Evolutionary conservation across 2,113 vertebrate species (phyloP).

Genomic region (Carassius gibelio): DNA sequence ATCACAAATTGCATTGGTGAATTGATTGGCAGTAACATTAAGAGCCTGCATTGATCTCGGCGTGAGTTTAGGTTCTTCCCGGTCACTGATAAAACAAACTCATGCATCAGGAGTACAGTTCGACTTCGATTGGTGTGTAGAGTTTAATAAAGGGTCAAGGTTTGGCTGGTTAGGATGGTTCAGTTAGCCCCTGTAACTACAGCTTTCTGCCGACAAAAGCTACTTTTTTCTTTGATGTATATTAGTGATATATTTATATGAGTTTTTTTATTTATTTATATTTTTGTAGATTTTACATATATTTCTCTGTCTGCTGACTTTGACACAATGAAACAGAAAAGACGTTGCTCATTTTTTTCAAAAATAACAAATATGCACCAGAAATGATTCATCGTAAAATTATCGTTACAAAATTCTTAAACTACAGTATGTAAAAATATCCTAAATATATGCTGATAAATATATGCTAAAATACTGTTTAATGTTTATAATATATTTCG

Average conservation of each 20-base stretch:
- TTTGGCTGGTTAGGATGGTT: not conserved
- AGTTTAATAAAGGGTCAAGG: conserved; percentile 10
- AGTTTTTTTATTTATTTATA: not conserved
- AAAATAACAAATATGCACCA: not conserved
- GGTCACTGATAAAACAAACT: conserved; percentile 42
- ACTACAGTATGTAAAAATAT: too few relatives aligned
- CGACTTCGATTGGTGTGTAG: not conserved
- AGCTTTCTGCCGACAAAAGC: too few relatives aligned
- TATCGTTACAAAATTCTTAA: too few relatives aligned
- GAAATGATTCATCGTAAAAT: not conserved
- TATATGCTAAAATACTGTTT: too few relatives aligned
- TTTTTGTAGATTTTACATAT: not conserved
- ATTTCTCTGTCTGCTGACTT: not conserved
- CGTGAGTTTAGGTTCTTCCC: not conserved
- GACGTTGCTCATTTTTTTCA: not conserved
- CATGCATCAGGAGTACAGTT: not conserved
- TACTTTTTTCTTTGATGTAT: not conserved
- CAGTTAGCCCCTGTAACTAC: not conserved
- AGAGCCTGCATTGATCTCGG: conserved; percentile 9
- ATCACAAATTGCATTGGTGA: conserved; percentile 25
- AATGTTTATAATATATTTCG: too few relatives aligned
- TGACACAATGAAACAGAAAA: not conserved
- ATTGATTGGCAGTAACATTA: conserved; percentile 45
- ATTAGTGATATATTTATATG: too few relatives aligned
- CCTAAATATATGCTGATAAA: too few relatives aligned